A percentile compares a stretch with the other conserved stretches of the same genome.
phyloP scores from a whole-genome alignment of 2,113 vertebrate genomes.

The Calyptomena viridis region DNA sequence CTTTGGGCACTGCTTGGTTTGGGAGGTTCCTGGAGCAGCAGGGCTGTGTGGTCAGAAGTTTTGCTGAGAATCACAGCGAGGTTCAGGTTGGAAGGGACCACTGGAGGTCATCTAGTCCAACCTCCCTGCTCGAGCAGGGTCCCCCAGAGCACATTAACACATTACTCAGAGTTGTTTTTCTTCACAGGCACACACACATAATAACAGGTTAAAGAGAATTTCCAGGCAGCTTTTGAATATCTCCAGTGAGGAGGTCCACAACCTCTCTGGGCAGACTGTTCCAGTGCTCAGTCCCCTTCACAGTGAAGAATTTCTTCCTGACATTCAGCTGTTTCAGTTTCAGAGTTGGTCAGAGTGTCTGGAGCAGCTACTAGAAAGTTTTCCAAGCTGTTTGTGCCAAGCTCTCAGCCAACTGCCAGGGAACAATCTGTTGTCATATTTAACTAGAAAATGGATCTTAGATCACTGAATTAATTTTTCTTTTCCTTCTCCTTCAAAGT shows the following conservation, averaged over 20 bases:
- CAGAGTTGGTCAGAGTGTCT: background rate
- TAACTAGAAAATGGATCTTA: background rate
- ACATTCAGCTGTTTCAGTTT: background rate
- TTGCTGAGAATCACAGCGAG: background rate
- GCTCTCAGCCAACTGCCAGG: background rate
- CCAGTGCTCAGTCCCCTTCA: background rate
- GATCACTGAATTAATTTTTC: background rate
- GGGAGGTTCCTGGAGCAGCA: background rate
- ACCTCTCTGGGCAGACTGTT: background rate
- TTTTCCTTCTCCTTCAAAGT: background rate
- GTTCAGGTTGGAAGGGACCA: background rate
- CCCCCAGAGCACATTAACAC: accelerated
- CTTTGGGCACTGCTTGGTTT: background rate
- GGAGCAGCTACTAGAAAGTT: background rate
- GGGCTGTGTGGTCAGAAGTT: background rate
- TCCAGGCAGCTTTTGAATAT: background rate
- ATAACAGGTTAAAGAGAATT: background rate
- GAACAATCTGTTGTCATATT: accelerated
- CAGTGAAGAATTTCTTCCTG: background rate
- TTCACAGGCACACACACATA: background rate
- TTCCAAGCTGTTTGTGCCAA: background rate
- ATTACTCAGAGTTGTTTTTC: background rate
- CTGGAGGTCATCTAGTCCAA: background rate
- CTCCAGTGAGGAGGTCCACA: background rate
- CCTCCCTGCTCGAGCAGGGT: background rate